Conservation (phyloP, 64 coral and sea anemone genomes). For the Astreopora myriophthalma region DNA sequence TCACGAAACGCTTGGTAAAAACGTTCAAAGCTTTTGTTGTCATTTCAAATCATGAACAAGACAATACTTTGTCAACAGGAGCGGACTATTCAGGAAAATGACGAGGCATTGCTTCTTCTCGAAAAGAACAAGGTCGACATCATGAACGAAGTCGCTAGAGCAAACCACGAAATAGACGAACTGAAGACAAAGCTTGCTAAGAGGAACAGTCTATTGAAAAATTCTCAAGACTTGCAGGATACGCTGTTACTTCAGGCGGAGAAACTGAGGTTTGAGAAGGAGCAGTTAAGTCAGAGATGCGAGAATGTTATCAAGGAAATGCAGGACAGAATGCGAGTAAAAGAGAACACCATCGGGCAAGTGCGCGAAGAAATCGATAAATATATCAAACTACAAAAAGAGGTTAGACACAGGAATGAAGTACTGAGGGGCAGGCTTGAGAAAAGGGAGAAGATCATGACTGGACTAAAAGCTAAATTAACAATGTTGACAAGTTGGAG, state of each 20-base stretch:
- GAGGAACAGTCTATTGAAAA: conserved; percentile 18
- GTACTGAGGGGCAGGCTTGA: conserved; percentile 11
- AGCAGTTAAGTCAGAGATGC: conserved; percentile 44
- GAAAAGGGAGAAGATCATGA: conserved; percentile 19
- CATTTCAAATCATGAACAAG: not conserved
- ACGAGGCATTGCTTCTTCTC: not conserved
- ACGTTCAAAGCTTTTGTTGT: not conserved
- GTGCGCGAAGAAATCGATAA: conserved; percentile 27
- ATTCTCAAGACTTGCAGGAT: conserved; percentile 21
- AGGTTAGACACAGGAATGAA: conserved; percentile 17
- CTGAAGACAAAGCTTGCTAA: conserved; percentile 36
- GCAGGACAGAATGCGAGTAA: conserved; percentile 3
- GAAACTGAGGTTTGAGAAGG: conserved; percentile 42
- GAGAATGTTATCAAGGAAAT: conserved; percentile 31
- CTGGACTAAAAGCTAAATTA: conserved; percentile 38
- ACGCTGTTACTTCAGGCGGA: conserved; percentile 34
- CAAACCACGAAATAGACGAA: conserved; percentile 26
- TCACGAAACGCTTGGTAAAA: not conserved
- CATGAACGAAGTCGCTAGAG: conserved; percentile 55
- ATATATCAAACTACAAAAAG: not conserved
- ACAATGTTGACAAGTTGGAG: conserved; percentile 25
- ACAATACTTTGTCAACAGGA: conserved; percentile 29
- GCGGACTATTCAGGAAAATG: conserved; percentile 18
- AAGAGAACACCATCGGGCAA: not conserved
- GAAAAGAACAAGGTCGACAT: conserved; percentile 18